These are phyloP conservation scores for Varanus komodoensis DNA, from an alignment of 2,113 vertebrate species.

Conservation along the genomic window DNA sequence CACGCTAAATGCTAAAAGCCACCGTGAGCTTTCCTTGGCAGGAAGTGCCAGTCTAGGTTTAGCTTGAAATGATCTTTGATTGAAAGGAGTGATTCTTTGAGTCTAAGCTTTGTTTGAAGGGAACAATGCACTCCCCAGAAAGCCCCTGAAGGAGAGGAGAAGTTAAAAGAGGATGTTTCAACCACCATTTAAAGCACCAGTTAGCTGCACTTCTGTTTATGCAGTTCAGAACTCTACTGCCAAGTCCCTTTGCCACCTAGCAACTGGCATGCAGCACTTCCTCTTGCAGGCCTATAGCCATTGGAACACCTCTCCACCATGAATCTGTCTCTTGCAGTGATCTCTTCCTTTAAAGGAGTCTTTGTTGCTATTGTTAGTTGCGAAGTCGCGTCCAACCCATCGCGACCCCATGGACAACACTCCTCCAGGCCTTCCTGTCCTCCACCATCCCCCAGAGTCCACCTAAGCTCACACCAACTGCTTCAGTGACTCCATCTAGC, in stretches of 20 bases:
- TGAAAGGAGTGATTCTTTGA: background rate
- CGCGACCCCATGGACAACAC: too few relatives aligned
- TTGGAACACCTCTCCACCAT: background rate
- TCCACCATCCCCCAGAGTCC: too few relatives aligned
- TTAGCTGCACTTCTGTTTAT: background rate
- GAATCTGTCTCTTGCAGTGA: background rate
- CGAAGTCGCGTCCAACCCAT: too few relatives aligned
- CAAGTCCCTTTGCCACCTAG: background rate
- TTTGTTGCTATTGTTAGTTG: too few relatives aligned
- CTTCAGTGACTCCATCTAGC: too few relatives aligned
- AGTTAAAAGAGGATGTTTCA: background rate
- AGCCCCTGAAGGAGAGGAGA: background rate
- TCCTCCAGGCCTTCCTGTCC: too few relatives aligned
- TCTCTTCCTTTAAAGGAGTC: background rate
- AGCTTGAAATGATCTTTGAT: background rate
- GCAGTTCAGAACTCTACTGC: background rate
- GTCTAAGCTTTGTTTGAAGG: background rate
- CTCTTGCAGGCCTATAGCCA: background rate
- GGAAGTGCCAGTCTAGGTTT: background rate
- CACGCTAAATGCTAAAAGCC: background rate
- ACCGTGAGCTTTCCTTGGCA: background rate
- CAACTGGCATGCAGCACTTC: background rate
- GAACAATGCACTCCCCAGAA: background rate
- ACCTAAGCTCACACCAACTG: too few relatives aligned
- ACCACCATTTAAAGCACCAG: background rate